Evolutionary conservation across 1,140 invertebrate species (phyloP).

Genomic region (Calliopsis andreniformis): DNA sequence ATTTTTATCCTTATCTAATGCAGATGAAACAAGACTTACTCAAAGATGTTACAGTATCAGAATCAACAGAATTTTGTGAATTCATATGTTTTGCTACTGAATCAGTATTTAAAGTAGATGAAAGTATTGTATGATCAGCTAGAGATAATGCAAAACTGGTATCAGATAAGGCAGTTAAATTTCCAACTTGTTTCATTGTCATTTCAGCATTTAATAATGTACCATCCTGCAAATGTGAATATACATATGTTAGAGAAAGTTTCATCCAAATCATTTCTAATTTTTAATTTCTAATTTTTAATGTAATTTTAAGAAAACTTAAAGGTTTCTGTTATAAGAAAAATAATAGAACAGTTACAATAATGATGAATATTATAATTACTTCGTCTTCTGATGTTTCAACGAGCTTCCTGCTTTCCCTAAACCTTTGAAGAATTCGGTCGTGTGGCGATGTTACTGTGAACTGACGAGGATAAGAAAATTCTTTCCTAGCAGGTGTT

Average conservation of each 20-base stretch:
- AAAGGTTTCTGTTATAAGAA: no score
- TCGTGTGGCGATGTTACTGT: constrained; percentile 86
- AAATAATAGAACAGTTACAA: not conserved
- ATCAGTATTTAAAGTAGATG: not conserved
- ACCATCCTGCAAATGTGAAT: not conserved
- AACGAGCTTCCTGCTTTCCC: constrained; percentile 65
- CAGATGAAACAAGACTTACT: no score
- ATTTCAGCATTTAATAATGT: not conserved
- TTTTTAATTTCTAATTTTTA: no score
- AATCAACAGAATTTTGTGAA: not conserved
- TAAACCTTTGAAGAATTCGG: constrained; percentile 84
- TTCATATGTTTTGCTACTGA: not conserved
- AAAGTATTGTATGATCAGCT: not conserved
- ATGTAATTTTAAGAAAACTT: no score
- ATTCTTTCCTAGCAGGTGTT: constrained; percentile 85
- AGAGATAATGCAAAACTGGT: not conserved
- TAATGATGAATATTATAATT: constrained; percentile 1
- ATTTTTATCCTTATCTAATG: no score
- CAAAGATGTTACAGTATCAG: not conserved
- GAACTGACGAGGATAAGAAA: constrained; percentile 84
- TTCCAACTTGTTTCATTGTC: not conserved
- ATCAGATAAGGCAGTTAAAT: constrained; percentile 16
- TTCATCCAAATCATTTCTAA: no score
- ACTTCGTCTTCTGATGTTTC: constrained; percentile 69
- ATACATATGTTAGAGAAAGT: no score